Evolutionary conservation across 1,140 invertebrate species (phyloP), one percentile per base, ranked within the genome.

Genomic region (Centruroides sculpturatus): DNA sequence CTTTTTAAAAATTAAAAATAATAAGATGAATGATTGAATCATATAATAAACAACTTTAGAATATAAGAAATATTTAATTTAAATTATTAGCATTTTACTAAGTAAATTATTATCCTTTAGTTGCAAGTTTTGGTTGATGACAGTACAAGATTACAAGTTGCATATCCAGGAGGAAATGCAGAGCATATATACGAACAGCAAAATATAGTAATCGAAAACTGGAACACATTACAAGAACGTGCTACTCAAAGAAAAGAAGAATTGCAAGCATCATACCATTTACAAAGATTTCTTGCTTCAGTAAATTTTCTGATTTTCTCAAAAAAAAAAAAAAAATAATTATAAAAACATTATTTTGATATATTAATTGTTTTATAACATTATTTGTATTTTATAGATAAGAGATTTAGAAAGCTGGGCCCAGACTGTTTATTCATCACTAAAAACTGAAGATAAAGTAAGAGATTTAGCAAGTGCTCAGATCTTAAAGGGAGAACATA

Each of bases 121-220:
- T 69, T 76, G 13, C 75, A 87, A 80, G 80, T 86, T 2, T 76
- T 98, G 0, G 84, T 96, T 5, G 92, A 98, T 70, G 94, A 98
- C 71, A 89, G 91, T 0, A 82, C 83, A 0, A 80, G 88, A 60
- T 79, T 99, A 47, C 88, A 94, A 73, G 79, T 81, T 6, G 77
- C 87, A 8, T 98, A 98, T 77, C 93, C 93, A 0, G 91, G 91
- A 1, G 86, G 84, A 46, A 98, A 98, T 76, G 92, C 91, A 0
- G 79, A 84, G 55, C 87, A 93, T 63, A 93, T 96, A 64, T 81
- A 82, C 34, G 81, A 90, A 68, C 85, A 96, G 68, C 85, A 89
- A 73, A 80, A 82, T 34, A 82, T 88, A 11, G 86, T 99, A 0
- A 78, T 90, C 0, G 81, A 86, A 5, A 88, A 87, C 61, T 98